These are phyloP conservation scores for Meteorus cinctellus DNA, from an alignment of 2,888 invertebrate species.

Conservation along the genomic window DNA sequence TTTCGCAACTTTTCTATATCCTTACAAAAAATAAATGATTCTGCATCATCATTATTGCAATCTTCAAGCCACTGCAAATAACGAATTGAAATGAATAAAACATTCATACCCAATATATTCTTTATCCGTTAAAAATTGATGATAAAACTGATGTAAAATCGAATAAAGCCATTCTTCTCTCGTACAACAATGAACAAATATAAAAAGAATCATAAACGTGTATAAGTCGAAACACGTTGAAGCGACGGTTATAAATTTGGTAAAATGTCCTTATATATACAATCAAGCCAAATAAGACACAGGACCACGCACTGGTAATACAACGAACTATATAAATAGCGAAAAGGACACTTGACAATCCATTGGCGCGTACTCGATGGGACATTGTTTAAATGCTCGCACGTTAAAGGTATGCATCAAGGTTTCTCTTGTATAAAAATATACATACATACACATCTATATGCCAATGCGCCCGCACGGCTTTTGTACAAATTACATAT, in stretches of 20 bases:
- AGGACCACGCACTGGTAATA: background rate
- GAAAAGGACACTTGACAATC: constrained; percentile 61
- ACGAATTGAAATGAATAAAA: too few species aligned
- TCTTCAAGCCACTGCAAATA: too few species aligned
- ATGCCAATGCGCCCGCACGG: constrained; percentile 47
- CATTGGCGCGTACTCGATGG: constrained; percentile 70
- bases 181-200: background rate
- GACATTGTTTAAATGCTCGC: constrained; percentile 45
- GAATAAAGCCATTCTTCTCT: too few species aligned
- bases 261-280: background rate
- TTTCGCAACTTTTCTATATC: too few species aligned
- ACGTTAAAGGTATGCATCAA: constrained; percentile 33
- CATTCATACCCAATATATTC: too few species aligned
- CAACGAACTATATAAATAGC: constrained; percentile 31
- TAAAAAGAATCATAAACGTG: background rate
- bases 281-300: background rate
- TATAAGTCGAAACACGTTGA: background rate
- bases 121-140: too few species aligned
- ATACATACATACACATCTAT: background rate
- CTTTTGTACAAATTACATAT: constrained; percentile 49
- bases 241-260: constrained; percentile 29
- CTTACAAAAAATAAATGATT: too few species aligned
- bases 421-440: background rate
- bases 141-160: too few species aligned
- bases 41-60: too few species aligned